Percentiles rank a stretch among this genome's conserved stretches.
phyloP scores from a whole-genome alignment of 2,888 invertebrate species.

The Tholera decimalis region DNA sequence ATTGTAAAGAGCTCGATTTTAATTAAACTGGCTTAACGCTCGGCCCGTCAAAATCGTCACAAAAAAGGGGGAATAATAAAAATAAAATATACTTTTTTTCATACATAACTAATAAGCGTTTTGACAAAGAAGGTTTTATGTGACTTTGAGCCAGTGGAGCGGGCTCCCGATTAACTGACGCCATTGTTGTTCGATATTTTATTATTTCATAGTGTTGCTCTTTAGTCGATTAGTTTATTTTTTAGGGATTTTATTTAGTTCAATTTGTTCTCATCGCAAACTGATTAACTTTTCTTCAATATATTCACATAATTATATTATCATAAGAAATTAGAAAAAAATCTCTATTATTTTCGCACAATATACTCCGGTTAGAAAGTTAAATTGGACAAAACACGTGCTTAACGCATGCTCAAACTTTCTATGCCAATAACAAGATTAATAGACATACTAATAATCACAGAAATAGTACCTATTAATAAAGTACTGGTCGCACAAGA shows the following conservation, averaged over 20 bases:
- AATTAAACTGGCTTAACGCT: conserved; percentile 87
- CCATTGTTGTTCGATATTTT: conserved; percentile 87
- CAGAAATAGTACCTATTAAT: conserved; percentile 45
- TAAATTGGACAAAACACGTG: conserved; percentile 36
- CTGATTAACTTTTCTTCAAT: background rate
- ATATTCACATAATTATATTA: conserved; percentile 12
- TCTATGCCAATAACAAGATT: conserved; percentile 56
- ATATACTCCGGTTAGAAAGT: conserved; percentile 36
- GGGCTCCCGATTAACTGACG: conserved; percentile 84
- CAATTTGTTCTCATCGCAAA: background rate
- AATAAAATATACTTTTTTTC: conserved; percentile 61
- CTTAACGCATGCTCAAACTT: conserved; percentile 39
- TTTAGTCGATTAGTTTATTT: conserved; percentile 63
- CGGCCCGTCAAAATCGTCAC: conserved; percentile 64
- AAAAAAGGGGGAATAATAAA: conserved; percentile 68
- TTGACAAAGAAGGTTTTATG: conserved; percentile 84
- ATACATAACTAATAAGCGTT: conserved; percentile 75
- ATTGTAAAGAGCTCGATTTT: conserved; percentile 80
- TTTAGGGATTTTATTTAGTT: conserved; percentile 9
- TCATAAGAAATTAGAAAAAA: conserved; percentile 6
- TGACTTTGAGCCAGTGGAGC: conserved; percentile 73
- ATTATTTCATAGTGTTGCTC: conserved; percentile 82
- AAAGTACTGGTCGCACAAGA: conserved; percentile 57
- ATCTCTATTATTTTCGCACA: conserved; percentile 4
- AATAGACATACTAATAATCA: conserved; percentile 56